These are phyloP conservation scores for human DNA, from an alignment of 2,113 vertebrate genomes.

Conservation along the genomic window DNA sequence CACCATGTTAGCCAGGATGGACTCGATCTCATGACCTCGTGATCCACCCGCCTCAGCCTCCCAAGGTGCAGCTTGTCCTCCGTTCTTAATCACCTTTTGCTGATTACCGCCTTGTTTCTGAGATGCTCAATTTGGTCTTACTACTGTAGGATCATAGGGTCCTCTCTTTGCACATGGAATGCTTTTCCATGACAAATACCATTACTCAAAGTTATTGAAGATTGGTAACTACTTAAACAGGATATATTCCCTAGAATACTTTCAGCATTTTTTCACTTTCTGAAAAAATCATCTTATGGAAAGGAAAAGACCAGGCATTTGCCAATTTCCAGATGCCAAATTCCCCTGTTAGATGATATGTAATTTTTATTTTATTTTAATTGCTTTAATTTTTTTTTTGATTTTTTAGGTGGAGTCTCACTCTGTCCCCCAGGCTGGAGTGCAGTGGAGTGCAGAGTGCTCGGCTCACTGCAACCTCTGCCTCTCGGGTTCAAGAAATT, in stretches of 20 bases:
- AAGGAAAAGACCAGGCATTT: background rate
- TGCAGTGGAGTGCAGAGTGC: too few relatives aligned
- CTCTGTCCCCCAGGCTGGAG: too few relatives aligned
- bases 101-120: fast-evolving
- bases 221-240: background rate
- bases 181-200: background rate
- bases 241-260: background rate
- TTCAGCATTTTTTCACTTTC: background rate
- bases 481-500: too few relatives aligned
- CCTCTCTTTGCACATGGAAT: background rate
- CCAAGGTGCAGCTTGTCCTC: too few relatives aligned
- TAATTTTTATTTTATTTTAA: background rate
- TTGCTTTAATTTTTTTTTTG: too few relatives aligned
- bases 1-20: too few relatives aligned
- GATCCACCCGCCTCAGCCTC: fast-evolving
- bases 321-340: background rate
- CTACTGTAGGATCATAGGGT: fast-evolving
- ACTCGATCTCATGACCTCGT: too few relatives aligned
- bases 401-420: too few relatives aligned
- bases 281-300: background rate
- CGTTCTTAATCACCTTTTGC: background rate
- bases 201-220: background rate
- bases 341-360: fast-evolving
- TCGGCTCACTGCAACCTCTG: too few relatives aligned
- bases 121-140: fast-evolving